Evolutionary conservation across 2,888 invertebrate genomes (phyloP), one percentile per base, ranked within the genome.

Genomic region (Thymelicus acteon): DNA sequence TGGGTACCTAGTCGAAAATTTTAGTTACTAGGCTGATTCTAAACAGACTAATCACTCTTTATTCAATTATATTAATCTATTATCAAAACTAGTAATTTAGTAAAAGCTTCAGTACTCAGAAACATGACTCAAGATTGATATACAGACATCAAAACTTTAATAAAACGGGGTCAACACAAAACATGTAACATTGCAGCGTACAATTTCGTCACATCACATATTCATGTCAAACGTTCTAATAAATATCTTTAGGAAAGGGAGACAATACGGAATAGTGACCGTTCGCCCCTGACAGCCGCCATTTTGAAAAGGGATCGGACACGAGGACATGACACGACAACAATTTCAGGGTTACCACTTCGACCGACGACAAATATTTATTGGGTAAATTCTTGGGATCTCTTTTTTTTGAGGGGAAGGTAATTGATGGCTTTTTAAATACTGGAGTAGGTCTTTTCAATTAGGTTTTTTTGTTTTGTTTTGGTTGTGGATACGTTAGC

Each of bases 261-360:
- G 78, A 84, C 83, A 83, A 83, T 83, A 80, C 79, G 83, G 76
- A 66, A 67, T 62, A 85, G 84, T 91, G 91, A 90, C 90, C 91
- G 85, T 66, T 49, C 83, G 79, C 85, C 84, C 84, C 77, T 87
- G 86, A 85, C 86, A 85, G 82, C 70, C 79, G 84, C 85, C 89
- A 88, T 90, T 91, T 88, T 91, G 92, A 91, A 88, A 88, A 90
- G 91, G 91, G 91, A 89, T 87, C 82, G 90, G 92, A 90, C 91
- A 87, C 85, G 87, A 86, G 47, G 61, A 68, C 68, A 62, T 68
- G 68, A 68, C 68, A 68, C 39, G 52, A 61, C 57, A 68, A 68
- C 68, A 68, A 68, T 68, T 62, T 68, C 87, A 89, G 92, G 92
- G 92, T 78, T 91, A 82, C 80, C 88, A 83, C 80, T 76, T 80